phyloP scores from a whole-genome alignment of 2,113 vertebrate species.

The Erythrocercus mccallii region DNA sequence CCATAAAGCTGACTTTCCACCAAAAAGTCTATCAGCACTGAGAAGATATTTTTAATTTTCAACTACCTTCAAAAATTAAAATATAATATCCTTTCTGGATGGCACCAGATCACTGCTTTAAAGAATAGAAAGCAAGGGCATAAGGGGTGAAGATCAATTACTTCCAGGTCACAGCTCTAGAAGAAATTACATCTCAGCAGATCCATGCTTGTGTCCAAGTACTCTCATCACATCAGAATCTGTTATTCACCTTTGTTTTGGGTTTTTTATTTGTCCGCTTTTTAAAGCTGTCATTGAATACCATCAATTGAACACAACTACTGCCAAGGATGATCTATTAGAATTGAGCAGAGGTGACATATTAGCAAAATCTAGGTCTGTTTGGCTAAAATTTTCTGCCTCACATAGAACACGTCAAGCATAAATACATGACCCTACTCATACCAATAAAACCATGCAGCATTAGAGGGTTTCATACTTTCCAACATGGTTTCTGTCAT shows the following conservation, averaged over 20 bases:
- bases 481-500: slow-evolving; percentile 98
- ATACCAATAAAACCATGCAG: slow-evolving; percentile 61
- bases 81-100: not conserved
- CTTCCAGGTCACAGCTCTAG: not conserved
- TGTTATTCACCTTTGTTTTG: not conserved
- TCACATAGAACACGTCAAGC: not conserved
- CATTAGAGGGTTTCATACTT: slow-evolving; percentile 85
- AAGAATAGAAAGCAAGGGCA: not conserved
- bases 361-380: not conserved
- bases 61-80: not conserved
- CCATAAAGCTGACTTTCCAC: not conserved
- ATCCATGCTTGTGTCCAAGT: not conserved
- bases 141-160: not conserved
- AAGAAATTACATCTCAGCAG: not conserved
- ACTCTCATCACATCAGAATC: not conserved
- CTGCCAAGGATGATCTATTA: not conserved
- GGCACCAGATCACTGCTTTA: not conserved
- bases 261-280: not conserved
- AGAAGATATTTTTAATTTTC: not conserved
- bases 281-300: not conserved
- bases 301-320: not conserved
- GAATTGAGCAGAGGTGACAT: not conserved
- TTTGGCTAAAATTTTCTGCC: not conserved
- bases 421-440: slow-evolving; percentile 2
- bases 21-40: not conserved